Percentiles rank a stretch among this genome's conserved stretches.
Conservation (phyloP, 2,888 invertebrate species). For the Chaitophorus viminalis region DNA sequence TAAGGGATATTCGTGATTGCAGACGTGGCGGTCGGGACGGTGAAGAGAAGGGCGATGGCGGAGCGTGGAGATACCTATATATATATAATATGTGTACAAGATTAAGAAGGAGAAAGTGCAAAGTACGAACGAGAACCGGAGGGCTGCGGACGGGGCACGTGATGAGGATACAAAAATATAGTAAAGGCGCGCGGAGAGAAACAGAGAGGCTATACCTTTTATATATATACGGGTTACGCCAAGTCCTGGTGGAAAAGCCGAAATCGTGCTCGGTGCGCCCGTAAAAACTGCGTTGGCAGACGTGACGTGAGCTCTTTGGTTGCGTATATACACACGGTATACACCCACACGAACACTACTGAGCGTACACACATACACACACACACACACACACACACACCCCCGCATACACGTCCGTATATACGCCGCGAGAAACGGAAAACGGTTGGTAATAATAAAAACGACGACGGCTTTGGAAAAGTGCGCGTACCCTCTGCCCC, state of each 20-base stretch:
- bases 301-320: constrained; percentile 47
- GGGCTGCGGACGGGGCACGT: constrained; percentile 56
- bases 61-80: neutral
- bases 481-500: neutral
- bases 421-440: neutral
- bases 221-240: no score
- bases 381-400: neutral
- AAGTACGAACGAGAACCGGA: constrained; percentile 56
- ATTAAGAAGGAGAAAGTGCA: constrained; percentile 61
- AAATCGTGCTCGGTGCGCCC: constrained; percentile 58
- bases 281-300: constrained; percentile 58
- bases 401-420: neutral
- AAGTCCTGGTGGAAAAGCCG: constrained; percentile 53
- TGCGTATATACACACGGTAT: neutral
- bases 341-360: neutral
- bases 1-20: constrained; percentile 61
- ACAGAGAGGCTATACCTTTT: neutral
- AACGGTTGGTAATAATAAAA: constrained; percentile 49
- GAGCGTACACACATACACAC: neutral
- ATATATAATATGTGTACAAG: neutral
- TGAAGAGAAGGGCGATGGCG: neutral
- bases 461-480: constrained; percentile 15
- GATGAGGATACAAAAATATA: constrained; percentile 59
- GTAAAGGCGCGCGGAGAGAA: neutral
- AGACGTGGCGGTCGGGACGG: constrained; percentile 35